phyloP scores from a whole-genome alignment of 1,140 invertebrate species.

The Drosophila aff. region DNA sequence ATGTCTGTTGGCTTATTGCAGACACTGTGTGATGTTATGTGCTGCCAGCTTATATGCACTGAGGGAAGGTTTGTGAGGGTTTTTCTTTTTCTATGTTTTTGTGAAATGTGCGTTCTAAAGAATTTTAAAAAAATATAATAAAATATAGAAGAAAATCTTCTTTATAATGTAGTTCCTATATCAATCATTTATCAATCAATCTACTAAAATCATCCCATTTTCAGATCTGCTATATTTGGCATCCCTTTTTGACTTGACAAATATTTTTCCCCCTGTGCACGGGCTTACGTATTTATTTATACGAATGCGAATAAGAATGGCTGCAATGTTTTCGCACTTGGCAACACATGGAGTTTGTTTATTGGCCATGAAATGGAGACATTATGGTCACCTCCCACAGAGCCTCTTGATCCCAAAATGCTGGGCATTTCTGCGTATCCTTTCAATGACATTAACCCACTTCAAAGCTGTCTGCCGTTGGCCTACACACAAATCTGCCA shows the following conservation, averaged over 20 bases:
- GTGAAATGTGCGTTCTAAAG: not conserved
- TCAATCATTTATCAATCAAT: too few relatives aligned
- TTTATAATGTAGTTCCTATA: too few relatives aligned
- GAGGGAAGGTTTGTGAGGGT: not conserved
- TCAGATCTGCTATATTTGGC: too few relatives aligned
- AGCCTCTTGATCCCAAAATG: conserved; percentile 16
- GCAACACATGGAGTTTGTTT: conserved; percentile 37
- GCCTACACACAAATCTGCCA: conserved; percentile 25
- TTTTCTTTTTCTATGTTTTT: not conserved
- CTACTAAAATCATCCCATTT: too few relatives aligned
- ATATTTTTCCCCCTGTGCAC: not conserved
- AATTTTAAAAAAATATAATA: not conserved
- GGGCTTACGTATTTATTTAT: conserved; percentile 26
- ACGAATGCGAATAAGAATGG: conserved; percentile 37
- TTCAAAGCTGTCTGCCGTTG: conserved; percentile 42
- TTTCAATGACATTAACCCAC: conserved; percentile 40
- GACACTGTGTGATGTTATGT: conserved; percentile 50
- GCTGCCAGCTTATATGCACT: conserved; percentile 15
- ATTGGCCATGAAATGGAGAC: conserved; percentile 54
- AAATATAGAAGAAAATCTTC: too few relatives aligned
- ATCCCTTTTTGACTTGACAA: too few relatives aligned
- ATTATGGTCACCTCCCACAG: conserved; percentile 34
- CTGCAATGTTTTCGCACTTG: conserved; percentile 45
- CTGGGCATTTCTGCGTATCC: conserved; percentile 5
- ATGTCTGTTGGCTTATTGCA: conserved; percentile 76